phyloP scores from a whole-genome alignment of 1,140 invertebrate genomes.

The Coelopa frigida region DNA sequence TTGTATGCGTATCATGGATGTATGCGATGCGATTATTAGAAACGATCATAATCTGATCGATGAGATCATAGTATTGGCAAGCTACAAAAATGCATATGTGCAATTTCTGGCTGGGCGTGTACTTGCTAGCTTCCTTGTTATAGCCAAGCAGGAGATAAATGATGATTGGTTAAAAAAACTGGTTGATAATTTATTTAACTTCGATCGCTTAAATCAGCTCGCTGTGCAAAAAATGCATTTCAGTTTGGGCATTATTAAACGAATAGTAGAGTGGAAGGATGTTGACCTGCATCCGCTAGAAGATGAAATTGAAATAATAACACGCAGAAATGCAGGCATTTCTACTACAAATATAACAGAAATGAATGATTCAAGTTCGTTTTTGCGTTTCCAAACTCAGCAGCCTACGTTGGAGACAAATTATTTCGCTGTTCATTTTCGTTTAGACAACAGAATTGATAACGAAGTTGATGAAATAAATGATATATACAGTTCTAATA shows the following conservation, averaged over 20 bases:
- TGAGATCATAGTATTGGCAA: constrained; percentile 70
- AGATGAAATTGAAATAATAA: constrained; percentile 52
- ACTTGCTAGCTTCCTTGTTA: constrained; percentile 72
- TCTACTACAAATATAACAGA: not conserved
- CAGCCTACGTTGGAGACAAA: constrained; percentile 35
- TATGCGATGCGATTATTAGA: constrained; percentile 69
- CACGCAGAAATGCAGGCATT: constrained; percentile 4
- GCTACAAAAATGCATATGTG: constrained; percentile 70
- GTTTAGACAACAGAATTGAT: no score
- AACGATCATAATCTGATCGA: constrained; percentile 76
- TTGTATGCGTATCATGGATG: constrained; percentile 67
- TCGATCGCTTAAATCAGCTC: constrained; percentile 50
- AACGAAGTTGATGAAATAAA: no score
- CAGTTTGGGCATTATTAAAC: constrained; percentile 73
- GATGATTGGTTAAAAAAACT: constrained; percentile 69
- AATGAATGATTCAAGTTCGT: constrained; percentile 17
- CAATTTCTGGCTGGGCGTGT: constrained; percentile 72
- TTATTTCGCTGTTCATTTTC: constrained; percentile 40
- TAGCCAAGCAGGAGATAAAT: constrained; percentile 72
- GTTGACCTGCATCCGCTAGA: constrained; percentile 73
- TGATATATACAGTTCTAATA: no score
- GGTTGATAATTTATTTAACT: constrained; percentile 56
- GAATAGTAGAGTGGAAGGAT: constrained; percentile 82
- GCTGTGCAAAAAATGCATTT: constrained; percentile 67
- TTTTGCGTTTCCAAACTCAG: constrained; percentile 36